These are phyloP conservation scores for Halocynthia aurantium DNA, from an alignment of 23 tunicate genomes.

Conservation along the genomic window DNA sequence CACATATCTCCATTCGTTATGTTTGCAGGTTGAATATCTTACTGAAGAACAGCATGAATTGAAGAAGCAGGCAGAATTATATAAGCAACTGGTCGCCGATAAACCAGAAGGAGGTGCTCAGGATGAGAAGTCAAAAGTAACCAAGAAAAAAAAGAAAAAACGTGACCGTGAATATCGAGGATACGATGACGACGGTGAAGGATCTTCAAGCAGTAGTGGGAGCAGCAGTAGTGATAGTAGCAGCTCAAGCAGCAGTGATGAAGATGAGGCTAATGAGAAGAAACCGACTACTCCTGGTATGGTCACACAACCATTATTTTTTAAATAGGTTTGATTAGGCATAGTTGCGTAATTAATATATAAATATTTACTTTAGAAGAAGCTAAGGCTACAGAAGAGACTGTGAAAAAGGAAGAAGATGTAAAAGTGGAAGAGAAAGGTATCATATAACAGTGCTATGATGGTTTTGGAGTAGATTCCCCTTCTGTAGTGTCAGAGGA, in stretches of 20 bases:
- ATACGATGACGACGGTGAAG: slow-evolving; percentile 51
- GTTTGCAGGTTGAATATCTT: slow-evolving; percentile 27
- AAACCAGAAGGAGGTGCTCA: slow-evolving; percentile 27
- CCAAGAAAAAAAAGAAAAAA: slow-evolving; percentile 36
- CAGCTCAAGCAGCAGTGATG: slow-evolving; percentile 20
- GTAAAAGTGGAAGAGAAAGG: neutral
- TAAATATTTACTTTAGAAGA: neutral
- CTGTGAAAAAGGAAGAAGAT: neutral
- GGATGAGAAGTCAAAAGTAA: slow-evolving; percentile 11
- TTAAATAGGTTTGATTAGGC: neutral
- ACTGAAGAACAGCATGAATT: slow-evolving; percentile 67
- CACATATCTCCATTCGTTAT: no score
- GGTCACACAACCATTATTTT: no score
- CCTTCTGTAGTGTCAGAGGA: neutral
- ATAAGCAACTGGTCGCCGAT: slow-evolving; percentile 67
- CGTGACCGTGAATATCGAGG: slow-evolving; percentile 63
- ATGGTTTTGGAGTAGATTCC: neutral
- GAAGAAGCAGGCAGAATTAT: slow-evolving; percentile 79
- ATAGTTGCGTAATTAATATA: neutral
- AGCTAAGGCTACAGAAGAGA: neutral
- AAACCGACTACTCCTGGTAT: slow-evolving; percentile 3
- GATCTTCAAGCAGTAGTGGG: slow-evolving; percentile 9
- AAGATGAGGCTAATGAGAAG: slow-evolving; percentile 21
- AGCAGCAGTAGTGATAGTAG: slow-evolving; percentile 20
- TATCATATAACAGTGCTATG: neutral